Base-by-base conservation (phyloP, 2,888 invertebrate genomes). In the Hydriomena furcata region DNA sequence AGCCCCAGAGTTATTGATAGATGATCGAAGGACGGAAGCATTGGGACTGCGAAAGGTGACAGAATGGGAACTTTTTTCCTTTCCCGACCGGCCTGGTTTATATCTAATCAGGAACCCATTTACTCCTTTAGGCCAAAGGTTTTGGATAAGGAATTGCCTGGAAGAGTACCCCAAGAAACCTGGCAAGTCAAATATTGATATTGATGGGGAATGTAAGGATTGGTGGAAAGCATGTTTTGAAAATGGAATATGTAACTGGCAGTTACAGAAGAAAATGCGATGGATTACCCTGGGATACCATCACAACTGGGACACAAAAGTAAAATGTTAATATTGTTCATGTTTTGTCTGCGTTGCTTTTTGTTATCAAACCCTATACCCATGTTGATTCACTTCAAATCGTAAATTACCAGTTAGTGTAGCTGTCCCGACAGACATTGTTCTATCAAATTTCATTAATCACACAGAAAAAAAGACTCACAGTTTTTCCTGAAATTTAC, bases 221-320 rank as follows among this genome's bases (percentile, higher is more conserved):
- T 93, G 94, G 95, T 93, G 96, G 96, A 86, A 92, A 59, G 81
- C 87, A 58, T 91, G 92, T 71, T 79, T 87, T 73, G 68, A 71
- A 84, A 84, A 78, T 71, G 76, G 70, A 20, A 58, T 76, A 63
- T 62, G 81, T 78, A 61, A 89, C 68, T 68, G 79, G 68, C 64
- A 73, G 60, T 52, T 91, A 62, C 68, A 76, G 51, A 89, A 83
- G 53, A 88, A 90, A 51, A 80, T 99, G 64, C 91, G 99, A 65
- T 99, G 99, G 99, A 93, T 95, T 0, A 99, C 99, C 0, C 83
- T 99, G 24, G 99, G 99, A 7, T 99, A 98, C 77, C 99, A 99
- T 84, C 98, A 99, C 82, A 94, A 99, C 79, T 99, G 99, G 99
- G 94, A 98, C 69, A 96, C 97, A 43, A 99, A 99, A 92, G 94